Evolutionary conservation across 2,888 invertebrate genomes (phyloP).

Genomic region (Zelleria hepariella): DNA sequence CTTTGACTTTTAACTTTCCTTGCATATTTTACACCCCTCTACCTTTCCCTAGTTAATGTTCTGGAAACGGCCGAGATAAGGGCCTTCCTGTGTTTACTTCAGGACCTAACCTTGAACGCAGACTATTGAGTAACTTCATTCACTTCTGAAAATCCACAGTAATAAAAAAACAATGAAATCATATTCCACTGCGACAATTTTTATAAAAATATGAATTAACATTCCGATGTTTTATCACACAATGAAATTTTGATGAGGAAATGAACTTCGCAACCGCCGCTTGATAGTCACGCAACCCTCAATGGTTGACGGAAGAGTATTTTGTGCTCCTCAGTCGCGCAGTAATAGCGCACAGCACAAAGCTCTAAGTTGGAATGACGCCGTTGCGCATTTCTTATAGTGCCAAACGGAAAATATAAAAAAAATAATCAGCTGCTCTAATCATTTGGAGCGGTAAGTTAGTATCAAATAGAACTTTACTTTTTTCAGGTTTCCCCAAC

Average conservation of each 20-base stretch:
- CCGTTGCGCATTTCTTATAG: conserved; percentile 43
- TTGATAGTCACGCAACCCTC: neutral
- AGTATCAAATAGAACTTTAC: no score
- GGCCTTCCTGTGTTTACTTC: neutral
- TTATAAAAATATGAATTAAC: no score
- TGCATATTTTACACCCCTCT: neutral
- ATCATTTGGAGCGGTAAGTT: no score
- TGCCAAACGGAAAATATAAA: no score
- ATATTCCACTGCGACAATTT: no score
- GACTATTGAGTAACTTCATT: no score
- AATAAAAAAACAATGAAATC: no score
- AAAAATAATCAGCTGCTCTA: no score
- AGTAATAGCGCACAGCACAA: conserved; percentile 30
- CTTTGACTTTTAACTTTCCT: neutral
- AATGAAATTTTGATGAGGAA: no score
- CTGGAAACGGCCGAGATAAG: neutral
- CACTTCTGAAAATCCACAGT: no score
- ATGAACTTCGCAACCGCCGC: neutral
- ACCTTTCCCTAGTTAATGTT: neutral
- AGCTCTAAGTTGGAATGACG: conserved; percentile 53
- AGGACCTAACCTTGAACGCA: neutral
- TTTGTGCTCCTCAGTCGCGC: neutral
- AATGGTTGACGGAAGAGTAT: neutral
- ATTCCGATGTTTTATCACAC: no score
- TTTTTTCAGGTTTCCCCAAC: no score